Conservation (phyloP, 2,113 vertebrate genomes). For the Gallinago paraguaiae region DNA sequence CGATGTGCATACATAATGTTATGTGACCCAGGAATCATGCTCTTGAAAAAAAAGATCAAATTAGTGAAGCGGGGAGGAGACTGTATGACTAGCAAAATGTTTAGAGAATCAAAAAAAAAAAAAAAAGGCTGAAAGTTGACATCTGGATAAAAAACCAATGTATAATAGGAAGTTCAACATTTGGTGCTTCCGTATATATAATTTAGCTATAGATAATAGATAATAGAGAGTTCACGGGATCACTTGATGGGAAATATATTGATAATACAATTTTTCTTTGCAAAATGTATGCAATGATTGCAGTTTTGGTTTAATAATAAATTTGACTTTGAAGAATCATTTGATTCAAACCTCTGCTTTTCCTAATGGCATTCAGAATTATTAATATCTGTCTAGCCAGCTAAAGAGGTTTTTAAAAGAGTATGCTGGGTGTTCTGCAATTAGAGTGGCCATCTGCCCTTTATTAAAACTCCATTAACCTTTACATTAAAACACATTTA, state of each 20-base stretch:
- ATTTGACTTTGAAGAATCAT: constrained; percentile 67
- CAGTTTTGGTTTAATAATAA: constrained; percentile 78
- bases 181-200: background rate
- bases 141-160: background rate
- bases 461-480: constrained; percentile 74
- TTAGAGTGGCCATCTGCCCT: constrained; percentile 69
- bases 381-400: constrained; percentile 75
- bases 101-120: background rate
- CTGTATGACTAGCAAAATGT: background rate
- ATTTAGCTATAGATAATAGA: constrained; percentile 40
- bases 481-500: constrained; percentile 75
- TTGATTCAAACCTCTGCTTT: constrained; percentile 68
- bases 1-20: background rate
- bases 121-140: background rate
- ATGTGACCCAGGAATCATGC: background rate
- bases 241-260: constrained; percentile 77
- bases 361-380: constrained; percentile 72
- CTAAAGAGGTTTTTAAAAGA: constrained; percentile 81
- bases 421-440: constrained; percentile 61
- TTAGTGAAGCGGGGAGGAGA: background rate
- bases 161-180: background rate
- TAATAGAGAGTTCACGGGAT: constrained; percentile 41
- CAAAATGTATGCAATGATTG: constrained; percentile 67
- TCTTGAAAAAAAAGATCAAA: background rate
- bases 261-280: constrained; percentile 76